Evolutionary conservation across 2,888 invertebrate genomes (phyloP).

Genomic region (Asteroscopus sphinx): DNA sequence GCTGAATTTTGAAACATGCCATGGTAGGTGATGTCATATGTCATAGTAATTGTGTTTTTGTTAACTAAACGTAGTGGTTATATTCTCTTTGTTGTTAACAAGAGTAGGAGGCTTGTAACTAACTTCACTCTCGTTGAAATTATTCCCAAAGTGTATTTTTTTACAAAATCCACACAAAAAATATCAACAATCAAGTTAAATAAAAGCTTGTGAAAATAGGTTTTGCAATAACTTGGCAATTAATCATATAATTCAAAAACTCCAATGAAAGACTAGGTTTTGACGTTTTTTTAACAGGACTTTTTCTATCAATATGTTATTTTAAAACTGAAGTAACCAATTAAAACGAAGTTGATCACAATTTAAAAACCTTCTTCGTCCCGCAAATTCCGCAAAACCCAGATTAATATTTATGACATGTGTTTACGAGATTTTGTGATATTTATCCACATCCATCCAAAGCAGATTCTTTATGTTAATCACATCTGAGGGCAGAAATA

Average conservation of each 20-base stretch:
- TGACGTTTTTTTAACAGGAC: too few species aligned
- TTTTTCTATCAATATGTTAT: too few species aligned
- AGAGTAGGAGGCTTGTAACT: constrained; percentile 8
- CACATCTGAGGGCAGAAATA: constrained; percentile 25
- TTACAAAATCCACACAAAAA: too few species aligned
- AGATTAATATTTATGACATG: constrained; percentile 16
- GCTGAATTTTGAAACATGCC: constrained; percentile 15
- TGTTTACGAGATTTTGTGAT: constrained; percentile 30
- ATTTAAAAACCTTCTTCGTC: not conserved
- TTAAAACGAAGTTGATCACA: constrained; percentile 5
- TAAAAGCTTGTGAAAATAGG: too few species aligned
- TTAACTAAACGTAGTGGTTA: too few species aligned
- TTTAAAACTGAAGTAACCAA: not conserved
- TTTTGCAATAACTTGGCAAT: too few species aligned
- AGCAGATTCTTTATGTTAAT: constrained; percentile 40
- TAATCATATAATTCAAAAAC: too few species aligned
- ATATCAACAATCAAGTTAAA: too few species aligned
- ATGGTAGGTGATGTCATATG: constrained; percentile 8
- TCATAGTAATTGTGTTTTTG: too few species aligned
- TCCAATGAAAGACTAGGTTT: not conserved
- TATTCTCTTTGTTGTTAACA: constrained; percentile 24
- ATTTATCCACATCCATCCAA: too few species aligned
- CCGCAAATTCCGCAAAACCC: not conserved
- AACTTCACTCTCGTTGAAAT: not conserved
- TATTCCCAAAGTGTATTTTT: too few species aligned